Evolutionary conservation across 2,888 invertebrate species (phyloP).

Genomic region (Eutolmus rufibarbis): DNA sequence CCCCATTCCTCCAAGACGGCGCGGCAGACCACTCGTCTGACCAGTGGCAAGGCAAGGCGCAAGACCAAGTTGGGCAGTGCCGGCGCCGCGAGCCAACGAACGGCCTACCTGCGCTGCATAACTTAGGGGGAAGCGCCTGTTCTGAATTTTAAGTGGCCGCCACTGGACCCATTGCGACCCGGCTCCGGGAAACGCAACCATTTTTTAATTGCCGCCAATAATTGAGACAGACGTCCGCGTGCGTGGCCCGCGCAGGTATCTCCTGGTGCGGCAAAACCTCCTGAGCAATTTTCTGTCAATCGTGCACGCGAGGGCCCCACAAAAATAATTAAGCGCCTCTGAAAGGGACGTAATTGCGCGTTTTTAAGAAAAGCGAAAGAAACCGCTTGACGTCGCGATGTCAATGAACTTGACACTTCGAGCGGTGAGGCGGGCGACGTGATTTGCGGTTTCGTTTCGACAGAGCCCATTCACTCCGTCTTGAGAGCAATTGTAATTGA

Average conservation of each 20-base stretch:
- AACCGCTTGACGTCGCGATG: background rate
- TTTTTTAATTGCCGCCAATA: background rate
- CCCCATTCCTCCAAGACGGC: background rate
- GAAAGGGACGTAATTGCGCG: background rate
- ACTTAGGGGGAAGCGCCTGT: background rate
- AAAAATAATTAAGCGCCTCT: slow-evolving; percentile 2
- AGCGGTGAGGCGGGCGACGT: background rate
- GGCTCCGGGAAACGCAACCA: background rate
- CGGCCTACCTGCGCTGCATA: background rate
- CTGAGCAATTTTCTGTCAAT: background rate
- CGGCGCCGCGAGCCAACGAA: background rate
- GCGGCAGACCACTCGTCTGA: background rate
- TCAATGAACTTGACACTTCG: slow-evolving; percentile 11
- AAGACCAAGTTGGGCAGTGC: slow-evolving; percentile 3
- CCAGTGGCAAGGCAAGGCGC: background rate
- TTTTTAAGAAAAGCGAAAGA: background rate
- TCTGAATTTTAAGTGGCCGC: background rate
- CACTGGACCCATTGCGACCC: background rate
- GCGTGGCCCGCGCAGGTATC: background rate
- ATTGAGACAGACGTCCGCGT: background rate
- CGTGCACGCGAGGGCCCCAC: background rate
- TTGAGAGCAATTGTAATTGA: slow-evolving; percentile 18
- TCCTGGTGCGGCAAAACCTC: background rate
- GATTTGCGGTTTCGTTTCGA: slow-evolving; percentile 13
- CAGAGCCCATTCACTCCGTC: background rate